Conservation (phyloP, 1,140 invertebrate genomes). For the Eumaeus atala region DNA sequence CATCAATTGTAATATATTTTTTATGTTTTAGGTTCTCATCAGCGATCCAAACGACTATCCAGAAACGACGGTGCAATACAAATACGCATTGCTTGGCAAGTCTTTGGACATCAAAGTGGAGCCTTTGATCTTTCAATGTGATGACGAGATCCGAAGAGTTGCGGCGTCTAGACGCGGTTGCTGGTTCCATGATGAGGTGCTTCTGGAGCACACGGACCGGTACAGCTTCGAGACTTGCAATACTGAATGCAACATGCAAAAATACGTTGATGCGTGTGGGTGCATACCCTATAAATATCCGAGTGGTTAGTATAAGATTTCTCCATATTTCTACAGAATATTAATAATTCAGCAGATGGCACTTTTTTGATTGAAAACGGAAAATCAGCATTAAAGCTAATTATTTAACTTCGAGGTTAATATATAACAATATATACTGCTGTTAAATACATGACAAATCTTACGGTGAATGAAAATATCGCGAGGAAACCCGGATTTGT, state of each 20-base stretch:
- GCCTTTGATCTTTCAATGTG: conserved; percentile 41
- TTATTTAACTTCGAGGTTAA: no score
- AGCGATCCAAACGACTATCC: conserved; percentile 57
- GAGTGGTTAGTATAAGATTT: conserved; percentile 35
- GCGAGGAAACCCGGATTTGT: no score
- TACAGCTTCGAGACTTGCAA: conserved; percentile 59
- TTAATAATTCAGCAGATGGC: no score
- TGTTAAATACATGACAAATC: no score
- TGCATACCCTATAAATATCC: conserved; percentile 61
- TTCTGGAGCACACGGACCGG: conserved; percentile 41
- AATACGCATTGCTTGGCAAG: conserved; percentile 36
- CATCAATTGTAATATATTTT: no score
- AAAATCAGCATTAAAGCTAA: no score
- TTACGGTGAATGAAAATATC: no score
- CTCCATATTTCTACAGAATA: no score
- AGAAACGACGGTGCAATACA: conserved; percentile 44
- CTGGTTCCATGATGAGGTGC: conserved; percentile 51
- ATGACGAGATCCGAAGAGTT: conserved; percentile 32
- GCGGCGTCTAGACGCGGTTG: conserved; percentile 36
- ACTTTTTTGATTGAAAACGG: no score
- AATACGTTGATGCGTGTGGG: conserved; percentile 35
- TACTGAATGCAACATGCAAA: conserved; percentile 54
- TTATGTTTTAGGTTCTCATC: conserved; percentile 38
- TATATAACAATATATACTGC: no score
- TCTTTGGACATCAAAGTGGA: conserved; percentile 49